A percentile compares a stretch with the other conserved stretches of the same genome.
Conservation (phyloP, 2,888 invertebrate genomes). For the Eupithecia vulgata region DNA sequence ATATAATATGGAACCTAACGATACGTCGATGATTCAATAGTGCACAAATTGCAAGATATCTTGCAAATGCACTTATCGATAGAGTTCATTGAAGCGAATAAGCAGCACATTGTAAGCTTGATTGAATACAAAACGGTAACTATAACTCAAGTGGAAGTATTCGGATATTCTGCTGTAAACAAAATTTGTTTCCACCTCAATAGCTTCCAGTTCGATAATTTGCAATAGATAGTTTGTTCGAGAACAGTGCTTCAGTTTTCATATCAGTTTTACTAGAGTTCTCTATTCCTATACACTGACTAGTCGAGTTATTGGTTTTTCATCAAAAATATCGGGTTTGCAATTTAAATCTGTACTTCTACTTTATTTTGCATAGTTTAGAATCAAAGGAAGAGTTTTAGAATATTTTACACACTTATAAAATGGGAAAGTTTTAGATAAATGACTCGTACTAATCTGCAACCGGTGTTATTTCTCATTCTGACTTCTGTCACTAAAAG, state of each 20-base stretch:
- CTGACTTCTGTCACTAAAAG: no score
- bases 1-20: neutral
- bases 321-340: neutral
- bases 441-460: no score
- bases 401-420: neutral
- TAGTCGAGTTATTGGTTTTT: neutral
- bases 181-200: neutral
- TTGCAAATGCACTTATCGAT: conserved; percentile 8
- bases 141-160: neutral
- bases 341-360: neutral
- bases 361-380: neutral
- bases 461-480: no score
- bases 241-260: neutral
- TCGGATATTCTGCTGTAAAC: neutral
- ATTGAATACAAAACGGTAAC: neutral
- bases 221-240: neutral
- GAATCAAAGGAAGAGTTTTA: neutral
- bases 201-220: neutral
- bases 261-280: neutral
- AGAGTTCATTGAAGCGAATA: neutral
- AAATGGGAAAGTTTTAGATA: neutral
- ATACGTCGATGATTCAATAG: neutral
- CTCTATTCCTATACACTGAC: neutral
- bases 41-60: neutral
- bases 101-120: neutral